phyloP scores from a whole-genome alignment of 2,797 vertebrate species.

The Coendou prehensilis region DNA sequence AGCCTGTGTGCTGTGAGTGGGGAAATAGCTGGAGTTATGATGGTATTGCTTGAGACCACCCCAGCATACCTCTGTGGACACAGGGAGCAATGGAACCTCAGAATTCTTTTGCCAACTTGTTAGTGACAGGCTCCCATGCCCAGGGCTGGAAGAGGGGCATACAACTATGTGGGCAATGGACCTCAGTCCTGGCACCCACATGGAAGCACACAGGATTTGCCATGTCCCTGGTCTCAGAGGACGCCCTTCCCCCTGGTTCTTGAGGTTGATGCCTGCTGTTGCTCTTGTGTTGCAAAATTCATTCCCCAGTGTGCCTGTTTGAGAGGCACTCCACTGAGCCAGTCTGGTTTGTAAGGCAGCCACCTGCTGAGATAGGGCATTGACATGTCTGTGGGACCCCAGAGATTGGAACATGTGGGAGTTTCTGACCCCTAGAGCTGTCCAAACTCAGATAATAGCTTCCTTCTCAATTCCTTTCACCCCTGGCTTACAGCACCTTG shows the following conservation, averaged over 20 bases:
- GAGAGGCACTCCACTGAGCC: background rate
- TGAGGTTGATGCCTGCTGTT: background rate
- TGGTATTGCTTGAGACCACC: background rate
- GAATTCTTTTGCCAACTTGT: background rate
- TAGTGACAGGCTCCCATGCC: background rate
- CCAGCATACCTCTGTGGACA: background rate
- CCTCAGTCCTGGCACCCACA: background rate
- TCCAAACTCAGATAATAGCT: background rate
- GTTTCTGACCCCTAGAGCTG: background rate
- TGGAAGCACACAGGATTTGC: background rate
- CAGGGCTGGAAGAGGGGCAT: background rate
- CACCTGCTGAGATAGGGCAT: background rate
- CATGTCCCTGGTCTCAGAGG: background rate
- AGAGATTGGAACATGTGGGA: background rate
- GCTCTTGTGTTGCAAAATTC: background rate
- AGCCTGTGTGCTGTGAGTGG: background rate
- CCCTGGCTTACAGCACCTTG: background rate
- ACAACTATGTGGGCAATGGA: background rate
- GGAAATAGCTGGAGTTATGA: background rate
- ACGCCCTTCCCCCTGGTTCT: background rate
- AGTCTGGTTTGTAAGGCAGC: background rate
- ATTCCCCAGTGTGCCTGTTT: background rate
- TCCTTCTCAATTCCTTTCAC: background rate
- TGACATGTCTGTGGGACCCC: background rate
- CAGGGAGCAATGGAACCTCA: background rate